These are phyloP conservation scores for Otocyon megalotis DNA, from an alignment of 2,113 vertebrate genomes.

Conservation along the genomic window DNA sequence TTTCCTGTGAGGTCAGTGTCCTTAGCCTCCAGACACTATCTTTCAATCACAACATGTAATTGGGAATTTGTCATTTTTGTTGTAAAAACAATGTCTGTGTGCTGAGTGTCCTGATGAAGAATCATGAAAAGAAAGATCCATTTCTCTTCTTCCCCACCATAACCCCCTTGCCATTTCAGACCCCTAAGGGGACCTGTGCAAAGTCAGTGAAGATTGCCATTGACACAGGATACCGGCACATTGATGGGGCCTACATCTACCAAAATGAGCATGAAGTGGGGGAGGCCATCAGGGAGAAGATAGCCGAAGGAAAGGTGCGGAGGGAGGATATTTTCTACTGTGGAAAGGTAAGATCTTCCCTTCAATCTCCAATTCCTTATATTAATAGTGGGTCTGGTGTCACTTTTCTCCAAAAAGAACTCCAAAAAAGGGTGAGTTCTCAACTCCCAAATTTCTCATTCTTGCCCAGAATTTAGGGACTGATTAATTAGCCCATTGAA, in stretches of 20 bases:
- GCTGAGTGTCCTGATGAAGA: not conserved
- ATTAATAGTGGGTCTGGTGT: not conserved
- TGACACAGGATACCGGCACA: constrained; percentile 93
- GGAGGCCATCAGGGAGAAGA: constrained; percentile 93
- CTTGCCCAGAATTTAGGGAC: not conserved
- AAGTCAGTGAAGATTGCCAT: constrained; percentile 93
- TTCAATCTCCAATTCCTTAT: not conserved
- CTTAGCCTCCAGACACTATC: not conserved
- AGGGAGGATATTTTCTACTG: constrained; percentile 97
- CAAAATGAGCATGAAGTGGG: constrained; percentile 95
- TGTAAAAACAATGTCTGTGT: not conserved
- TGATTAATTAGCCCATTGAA: not conserved
- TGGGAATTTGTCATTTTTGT: not conserved
- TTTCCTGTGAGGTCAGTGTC: not conserved
- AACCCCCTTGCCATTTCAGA: constrained; percentile 84
- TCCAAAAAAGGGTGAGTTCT: not conserved
- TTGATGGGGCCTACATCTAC: constrained; percentile 95
- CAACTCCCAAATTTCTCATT: not conserved
- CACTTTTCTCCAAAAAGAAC: not conserved
- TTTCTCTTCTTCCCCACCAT: constrained; percentile 9
- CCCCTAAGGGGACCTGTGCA: constrained; percentile 86
- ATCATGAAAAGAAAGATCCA: not conserved
- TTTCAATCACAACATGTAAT: not conserved
- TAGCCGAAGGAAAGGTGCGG: constrained; percentile 92
- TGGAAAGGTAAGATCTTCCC: constrained; percentile 91